Evolutionary conservation across 2,113 vertebrate species (phyloP).

Genomic region (Indicator indicator): DNA sequence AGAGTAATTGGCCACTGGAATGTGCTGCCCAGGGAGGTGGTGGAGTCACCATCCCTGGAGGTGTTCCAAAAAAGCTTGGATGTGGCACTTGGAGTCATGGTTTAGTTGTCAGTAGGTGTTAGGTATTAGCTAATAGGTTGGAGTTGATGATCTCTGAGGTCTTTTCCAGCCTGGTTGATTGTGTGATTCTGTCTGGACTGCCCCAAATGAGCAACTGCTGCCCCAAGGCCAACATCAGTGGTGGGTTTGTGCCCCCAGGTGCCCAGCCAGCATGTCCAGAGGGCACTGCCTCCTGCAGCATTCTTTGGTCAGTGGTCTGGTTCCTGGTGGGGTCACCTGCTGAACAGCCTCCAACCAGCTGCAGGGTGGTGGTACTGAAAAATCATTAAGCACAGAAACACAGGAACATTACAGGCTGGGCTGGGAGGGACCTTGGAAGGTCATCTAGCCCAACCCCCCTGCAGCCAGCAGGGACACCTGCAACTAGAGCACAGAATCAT

Average conservation of each 20-base stretch:
- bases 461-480: not conserved
- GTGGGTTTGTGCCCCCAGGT: rapidly evolving
- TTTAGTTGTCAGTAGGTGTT: too few relatives aligned
- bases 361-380: rapidly evolving
- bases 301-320: not conserved
- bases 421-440: not conserved
- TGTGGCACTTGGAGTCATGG: too few relatives aligned
- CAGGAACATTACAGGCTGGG: rapidly evolving
- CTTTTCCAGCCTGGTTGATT: too few relatives aligned
- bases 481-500: not conserved
- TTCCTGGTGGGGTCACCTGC: rapidly evolving
- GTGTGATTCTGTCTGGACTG: rapidly evolving
- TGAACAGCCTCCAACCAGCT: not conserved
- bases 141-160: too few relatives aligned
- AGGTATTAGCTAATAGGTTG: too few relatives aligned
- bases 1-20: too few relatives aligned
- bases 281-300: not conserved
- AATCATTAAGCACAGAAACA: not conserved
- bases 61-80: too few relatives aligned
- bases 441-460: not conserved
- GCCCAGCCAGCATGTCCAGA: not conserved
- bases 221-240: rapidly evolving
- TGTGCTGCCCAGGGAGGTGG: too few relatives aligned
- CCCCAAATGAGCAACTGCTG: rapidly evolving
- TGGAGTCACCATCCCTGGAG: too few relatives aligned